A percentile compares a stretch with the other conserved stretches of the same genome.
phyloP scores from a whole-genome alignment of 2,113 vertebrate genomes.

The Progne subis region DNA sequence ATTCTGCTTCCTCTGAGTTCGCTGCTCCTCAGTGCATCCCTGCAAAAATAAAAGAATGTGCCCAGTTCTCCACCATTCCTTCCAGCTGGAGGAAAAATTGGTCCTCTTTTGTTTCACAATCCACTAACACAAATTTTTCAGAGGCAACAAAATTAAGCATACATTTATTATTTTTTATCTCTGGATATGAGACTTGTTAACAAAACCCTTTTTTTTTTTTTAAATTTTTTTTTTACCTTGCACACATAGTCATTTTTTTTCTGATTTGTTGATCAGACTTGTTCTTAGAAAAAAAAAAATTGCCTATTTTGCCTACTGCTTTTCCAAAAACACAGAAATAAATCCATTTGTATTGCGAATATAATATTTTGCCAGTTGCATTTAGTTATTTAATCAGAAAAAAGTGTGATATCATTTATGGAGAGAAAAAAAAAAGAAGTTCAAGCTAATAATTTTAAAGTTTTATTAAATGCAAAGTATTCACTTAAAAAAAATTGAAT shows the following conservation, averaged over 20 bases:
- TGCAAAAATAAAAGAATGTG: not conserved
- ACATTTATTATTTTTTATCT: not conserved
- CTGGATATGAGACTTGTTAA: not conserved
- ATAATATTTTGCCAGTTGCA: not conserved
- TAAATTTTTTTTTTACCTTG: not conserved
- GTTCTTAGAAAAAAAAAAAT: not conserved
- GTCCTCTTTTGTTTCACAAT: not conserved
- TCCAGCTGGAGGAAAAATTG: not conserved
- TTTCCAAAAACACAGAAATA: not conserved
- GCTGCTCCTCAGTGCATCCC: not conserved
- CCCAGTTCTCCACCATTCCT: not conserved
- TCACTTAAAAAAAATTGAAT: not conserved
- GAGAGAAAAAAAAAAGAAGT: too few species aligned
- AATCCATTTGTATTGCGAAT: not conserved
- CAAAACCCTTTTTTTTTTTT: accelerated
- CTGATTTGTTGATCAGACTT: not conserved
- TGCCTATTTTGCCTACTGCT: not conserved
- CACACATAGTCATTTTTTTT: not conserved
- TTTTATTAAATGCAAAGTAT: not conserved
- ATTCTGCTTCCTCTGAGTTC: not conserved
- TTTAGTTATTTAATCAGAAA: not conserved
- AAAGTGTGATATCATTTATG: not conserved
- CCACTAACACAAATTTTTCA: not conserved
- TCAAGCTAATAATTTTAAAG: not conserved
- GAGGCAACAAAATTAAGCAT: not conserved